Evolutionary conservation across 2,888 invertebrate species (phyloP), one percentile per base, ranked within the genome.

Genomic region (Sphinx pinastri): DNA sequence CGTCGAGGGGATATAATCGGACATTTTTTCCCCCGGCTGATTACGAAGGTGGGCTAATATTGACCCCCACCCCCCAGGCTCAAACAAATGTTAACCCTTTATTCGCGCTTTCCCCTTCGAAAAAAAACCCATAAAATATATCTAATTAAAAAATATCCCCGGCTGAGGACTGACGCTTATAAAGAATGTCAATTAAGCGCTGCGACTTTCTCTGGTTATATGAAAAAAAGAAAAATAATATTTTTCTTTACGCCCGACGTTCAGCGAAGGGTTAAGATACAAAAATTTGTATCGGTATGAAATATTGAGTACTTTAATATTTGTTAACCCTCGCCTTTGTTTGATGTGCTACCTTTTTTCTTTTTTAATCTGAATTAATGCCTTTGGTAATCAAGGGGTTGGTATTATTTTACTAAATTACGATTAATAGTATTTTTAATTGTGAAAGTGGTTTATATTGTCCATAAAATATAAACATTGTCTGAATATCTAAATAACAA

Each of bases 71-170:
- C 84, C 83, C 79, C 83, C 81, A 81, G 77, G 86, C 90, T 88
- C 88, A 90, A 93, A 93, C 93, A 93, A 93, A 93, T 93, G 93
- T 90, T 93, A 93, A 94, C 93, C 94, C 93, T 92, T 93, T 91
- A 90, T 89, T 89, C 88, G 85, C 84, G 83, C 86, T 85, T 84
- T 84, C 90, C 92, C 92, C 92, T 88, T 91, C 86, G 89, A 87
- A 93, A 94, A 93, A 93, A 94, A 91, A 83, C 88, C 88, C 94
- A 94, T 94, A 94, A 94, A 94, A 94, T 94, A 94, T 94, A 94
- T 94, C 94, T 94, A 94, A 94, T 94, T 94, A 94, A 94, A 94
- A 94, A 94, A 94, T 94, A 94, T 94, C 92, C 94, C 88, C 89
- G 88, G 90, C 88, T 91, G 89, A 91, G 93, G 93, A 88, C 93